Evolutionary conservation across 2,113 vertebrate genomes (phyloP), one percentile per base, ranked within the genome.

Genomic region (Urocitellus parryii): DNA sequence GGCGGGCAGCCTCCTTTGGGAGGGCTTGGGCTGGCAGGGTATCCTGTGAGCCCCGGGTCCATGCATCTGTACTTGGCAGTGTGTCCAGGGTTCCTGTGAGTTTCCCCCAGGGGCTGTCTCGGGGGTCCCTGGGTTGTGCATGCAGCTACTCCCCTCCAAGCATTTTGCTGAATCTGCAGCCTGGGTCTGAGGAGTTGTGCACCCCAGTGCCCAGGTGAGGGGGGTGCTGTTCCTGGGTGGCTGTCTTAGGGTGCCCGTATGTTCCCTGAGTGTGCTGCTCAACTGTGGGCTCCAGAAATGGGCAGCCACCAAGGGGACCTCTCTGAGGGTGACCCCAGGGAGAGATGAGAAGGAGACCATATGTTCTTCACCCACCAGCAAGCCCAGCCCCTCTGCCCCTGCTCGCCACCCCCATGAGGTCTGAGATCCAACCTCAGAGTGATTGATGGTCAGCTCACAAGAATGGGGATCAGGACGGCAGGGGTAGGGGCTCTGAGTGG

Each of bases 221-320:
- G 6, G 2, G 68, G 8, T 53, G 18, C n/a, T 73, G 29, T 29
- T 5, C 2, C 25, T 32, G 42, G 63, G 42, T 77, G 8, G 3
- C 12, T 5, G 11, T 22, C 27, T 27, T 8, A 24, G 5, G 7
- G 76, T 8, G 12, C 32, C 34, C 27, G 8, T 4, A 0, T 20
- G 65, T 8, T 56, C 61, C 32, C 32, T 20, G 45, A 39, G 8
- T 7, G 24, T 17, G 12, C 20, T 14, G 53, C 32, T 81, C 45
- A 45, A 45, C 61, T 93, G 61, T 70, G 87, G 9, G 48, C 32
- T 22, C 65, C 58, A 76, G 77, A 65, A 96, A 84, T 2, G 14
- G 10, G 24, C 25, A 48, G 53, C 80, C 51, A 51, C 73, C 13
- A 9, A 51, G 27, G 27, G 25, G 37, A 34, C 70, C 70, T 63